phyloP scores from a whole-genome alignment of 1,140 invertebrate genomes.

The Brachionus manjavacas region DNA sequence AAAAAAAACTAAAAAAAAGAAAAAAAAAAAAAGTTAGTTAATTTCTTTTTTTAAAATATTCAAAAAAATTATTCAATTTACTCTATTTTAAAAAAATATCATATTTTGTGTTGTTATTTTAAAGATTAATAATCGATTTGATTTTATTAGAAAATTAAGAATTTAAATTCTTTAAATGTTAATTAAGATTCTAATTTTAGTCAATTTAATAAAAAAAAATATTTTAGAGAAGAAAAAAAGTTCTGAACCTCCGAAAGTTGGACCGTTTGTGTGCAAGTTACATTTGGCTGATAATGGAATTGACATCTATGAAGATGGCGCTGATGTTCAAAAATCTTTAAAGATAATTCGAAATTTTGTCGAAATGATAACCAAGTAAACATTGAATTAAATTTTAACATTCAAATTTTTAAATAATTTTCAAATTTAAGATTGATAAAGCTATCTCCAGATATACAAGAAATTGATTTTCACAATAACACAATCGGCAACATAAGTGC shows the following conservation, averaged over 20 bases:
- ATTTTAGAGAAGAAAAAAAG: conserved; percentile 53
- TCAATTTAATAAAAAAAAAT: too few relatives aligned
- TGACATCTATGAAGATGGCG: conserved; percentile 48
- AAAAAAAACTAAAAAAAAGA: conserved; percentile 43
- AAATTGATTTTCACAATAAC: conserved; percentile 55
- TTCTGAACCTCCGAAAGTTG: conserved; percentile 50
- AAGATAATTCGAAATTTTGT: background rate
- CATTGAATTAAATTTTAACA: background rate
- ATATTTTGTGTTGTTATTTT: too few relatives aligned
- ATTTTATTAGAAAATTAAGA: background rate
- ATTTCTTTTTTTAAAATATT: background rate
- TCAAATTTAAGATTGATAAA: conserved; percentile 48
- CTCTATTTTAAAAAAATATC: too few relatives aligned
- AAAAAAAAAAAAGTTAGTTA: conserved; percentile 47
- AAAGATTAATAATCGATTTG: too few relatives aligned
- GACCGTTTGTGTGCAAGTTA: conserved; percentile 54
- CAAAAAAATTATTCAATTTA: background rate
- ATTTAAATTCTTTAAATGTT: too few relatives aligned
- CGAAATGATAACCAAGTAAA: background rate
- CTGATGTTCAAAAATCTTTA: conserved; percentile 49
- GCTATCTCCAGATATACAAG: conserved; percentile 51
- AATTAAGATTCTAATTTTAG: too few relatives aligned
- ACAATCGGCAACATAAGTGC: conserved; percentile 54
- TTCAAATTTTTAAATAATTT: background rate
- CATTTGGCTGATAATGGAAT: conserved; percentile 57